Evolutionary conservation across 2,797 vertebrate genomes (phyloP), one percentile per base, ranked within the genome.

Genomic region (Loris lydekkerianus): DNA sequence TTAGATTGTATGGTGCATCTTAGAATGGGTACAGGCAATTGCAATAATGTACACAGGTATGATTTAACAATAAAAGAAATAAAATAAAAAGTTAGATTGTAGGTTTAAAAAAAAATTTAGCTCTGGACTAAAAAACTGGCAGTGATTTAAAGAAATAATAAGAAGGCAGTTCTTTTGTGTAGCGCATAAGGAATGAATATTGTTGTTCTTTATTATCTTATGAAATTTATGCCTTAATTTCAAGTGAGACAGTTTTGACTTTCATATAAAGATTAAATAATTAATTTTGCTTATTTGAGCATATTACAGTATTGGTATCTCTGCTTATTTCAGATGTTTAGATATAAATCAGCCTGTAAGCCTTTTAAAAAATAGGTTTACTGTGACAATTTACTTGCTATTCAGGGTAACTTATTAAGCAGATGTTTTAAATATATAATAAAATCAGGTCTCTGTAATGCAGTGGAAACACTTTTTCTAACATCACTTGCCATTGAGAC

Each of bases 201-300:
- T 53, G 5, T 58, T 31, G n/a, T 2, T 96, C 23, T 80, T 87
- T 17, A 58, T 58, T 21, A 34, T 37, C 69, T 86, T 73, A 70
- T 6, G 20, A 63, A 63, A 63, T 75, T 27, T 75, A 40, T 61
- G 4, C 8, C 69, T 92, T 90, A 65, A 53, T 82, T 91, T 94
- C 23, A 91, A 58, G 61, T 27, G 61, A 94, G 20, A 78, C 3
- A 31, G 13, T 75, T 94, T 86, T 87, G 56, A 75, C 31, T 94
- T 89, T 53, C 53, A 53, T 69, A 25, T 53, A 65, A 86, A 78
- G 40, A 76, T 75, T 69, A 75, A 58, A 88, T 56, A 43, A 34
- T 95, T 92, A 40, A 83, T 84, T 88, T 95, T 85, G 1, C 61
- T 86, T 73, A 78, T 75, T 92, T 53, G 31, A 43, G 20, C 4